A percentile compares a stretch with the other conserved stretches of the same genome.
Conservation (phyloP, 2,888 invertebrate species). For the Anthrax anthrax region DNA sequence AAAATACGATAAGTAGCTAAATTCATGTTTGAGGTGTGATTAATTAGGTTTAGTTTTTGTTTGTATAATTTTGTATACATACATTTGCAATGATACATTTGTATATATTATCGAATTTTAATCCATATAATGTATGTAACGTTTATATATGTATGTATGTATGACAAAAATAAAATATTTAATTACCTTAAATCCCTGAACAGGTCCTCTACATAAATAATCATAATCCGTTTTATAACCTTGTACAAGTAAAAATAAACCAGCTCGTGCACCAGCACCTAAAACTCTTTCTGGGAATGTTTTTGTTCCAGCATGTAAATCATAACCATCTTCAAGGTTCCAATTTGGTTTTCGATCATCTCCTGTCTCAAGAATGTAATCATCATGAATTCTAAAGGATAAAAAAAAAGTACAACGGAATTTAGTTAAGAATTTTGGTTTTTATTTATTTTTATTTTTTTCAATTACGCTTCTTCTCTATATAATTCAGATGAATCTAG, state of each 20-base stretch:
- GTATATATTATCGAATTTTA: too few species aligned
- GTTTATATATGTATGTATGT: too few species aligned
- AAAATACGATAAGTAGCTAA: too few species aligned
- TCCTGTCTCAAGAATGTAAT: slow-evolving; percentile 1
- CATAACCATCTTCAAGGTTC: slow-evolving; percentile 49
- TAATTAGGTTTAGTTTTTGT: too few species aligned
- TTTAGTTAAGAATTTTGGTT: neutral
- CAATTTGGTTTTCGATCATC: slow-evolving; percentile 32
- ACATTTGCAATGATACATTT: too few species aligned
- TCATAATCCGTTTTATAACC: slow-evolving; percentile 48
- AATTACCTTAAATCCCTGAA: slow-evolving; percentile 57
- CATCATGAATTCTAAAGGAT: slow-evolving; percentile 9
- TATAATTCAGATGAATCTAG: slow-evolving; percentile 34
- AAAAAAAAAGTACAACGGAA: too few species aligned
- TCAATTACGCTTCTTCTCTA: slow-evolving; percentile 17
- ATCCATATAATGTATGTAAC: too few species aligned
- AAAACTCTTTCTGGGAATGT: slow-evolving; percentile 54
- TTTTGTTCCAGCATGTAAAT: slow-evolving; percentile 36
- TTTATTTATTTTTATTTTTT: neutral
- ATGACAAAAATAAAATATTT: too few species aligned
- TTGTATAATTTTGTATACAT: too few species aligned
- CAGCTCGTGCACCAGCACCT: slow-evolving; percentile 49
- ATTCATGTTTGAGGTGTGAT: too few species aligned
- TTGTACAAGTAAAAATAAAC: slow-evolving; percentile 46
- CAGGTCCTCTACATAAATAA: slow-evolving; percentile 54